Percentiles rank a stretch among this genome's conserved stretches.
phyloP scores from a whole-genome alignment of 2,888 invertebrate genomes.

The Nomada fabriciana region DNA sequence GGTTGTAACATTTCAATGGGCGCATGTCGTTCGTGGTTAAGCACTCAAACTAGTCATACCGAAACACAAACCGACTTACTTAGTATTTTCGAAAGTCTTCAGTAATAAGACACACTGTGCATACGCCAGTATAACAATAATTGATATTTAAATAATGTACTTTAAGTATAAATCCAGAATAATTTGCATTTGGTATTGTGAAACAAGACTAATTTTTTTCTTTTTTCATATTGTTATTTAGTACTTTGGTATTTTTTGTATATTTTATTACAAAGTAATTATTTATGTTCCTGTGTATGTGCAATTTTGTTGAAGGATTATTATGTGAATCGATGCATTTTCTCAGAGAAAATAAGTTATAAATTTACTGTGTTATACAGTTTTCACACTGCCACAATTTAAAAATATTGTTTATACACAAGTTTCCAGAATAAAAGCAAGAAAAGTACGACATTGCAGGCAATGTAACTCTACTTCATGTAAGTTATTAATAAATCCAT shows the following conservation, averaged over 20 bases:
- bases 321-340: slow-evolving; percentile 33
- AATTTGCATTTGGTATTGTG: slow-evolving; percentile 45
- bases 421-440: slow-evolving; percentile 55
- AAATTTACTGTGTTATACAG: slow-evolving; percentile 37
- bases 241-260: slow-evolving; percentile 53
- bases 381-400: slow-evolving; percentile 37
- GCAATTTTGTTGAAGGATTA: slow-evolving; percentile 45
- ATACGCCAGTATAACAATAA: slow-evolving; percentile 17
- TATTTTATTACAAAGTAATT: slow-evolving; percentile 53
- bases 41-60: slow-evolving; percentile 84
- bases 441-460: slow-evolving; percentile 41
- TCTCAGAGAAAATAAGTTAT: slow-evolving; percentile 39
- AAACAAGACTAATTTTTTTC: slow-evolving; percentile 27
- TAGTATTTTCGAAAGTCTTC: slow-evolving; percentile 80
- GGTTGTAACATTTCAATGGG: slow-evolving; percentile 72
- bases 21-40: slow-evolving; percentile 77
- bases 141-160: slow-evolving; percentile 27
- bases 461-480: slow-evolving; percentile 51
- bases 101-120: slow-evolving; percentile 51
- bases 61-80: slow-evolving; percentile 86
- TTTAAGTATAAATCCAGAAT: slow-evolving; percentile 31
- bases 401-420: slow-evolving; percentile 48
- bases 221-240: slow-evolving; percentile 26
- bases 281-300: slow-evolving; percentile 43
- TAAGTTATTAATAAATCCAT: slow-evolving; percentile 60